phyloP scores from a whole-genome alignment of 2,113 vertebrate species.

The Cololabis saira region DNA sequence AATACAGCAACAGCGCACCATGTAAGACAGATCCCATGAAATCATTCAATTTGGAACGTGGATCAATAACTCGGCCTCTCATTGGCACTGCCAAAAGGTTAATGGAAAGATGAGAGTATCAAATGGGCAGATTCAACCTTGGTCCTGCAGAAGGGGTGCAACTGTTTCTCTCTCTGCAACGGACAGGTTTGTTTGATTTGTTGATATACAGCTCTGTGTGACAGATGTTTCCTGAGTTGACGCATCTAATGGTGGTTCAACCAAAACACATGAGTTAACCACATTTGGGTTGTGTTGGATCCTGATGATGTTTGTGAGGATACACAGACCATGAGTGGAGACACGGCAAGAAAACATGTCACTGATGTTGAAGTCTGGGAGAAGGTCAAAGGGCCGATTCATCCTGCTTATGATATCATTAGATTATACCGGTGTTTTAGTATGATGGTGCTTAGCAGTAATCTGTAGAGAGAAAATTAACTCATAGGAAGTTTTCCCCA shows the following conservation, averaged over 20 bases:
- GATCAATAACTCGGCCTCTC: too few relatives aligned
- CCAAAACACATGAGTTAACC: constrained; percentile 15
- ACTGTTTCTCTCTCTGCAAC: too few relatives aligned
- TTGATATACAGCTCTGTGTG: constrained; percentile 6
- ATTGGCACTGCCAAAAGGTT: background rate
- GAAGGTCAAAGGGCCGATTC: background rate
- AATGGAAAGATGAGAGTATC: constrained; percentile 11
- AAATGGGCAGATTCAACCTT: background rate
- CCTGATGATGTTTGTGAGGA: background rate
- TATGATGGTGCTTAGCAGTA: background rate
- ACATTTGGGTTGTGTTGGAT: constrained; percentile 21
- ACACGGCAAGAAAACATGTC: background rate
- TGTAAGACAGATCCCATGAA: too few relatives aligned
- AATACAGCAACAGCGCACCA: too few relatives aligned
- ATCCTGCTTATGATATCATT: background rate
- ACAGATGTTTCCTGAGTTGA: constrained; percentile 28
- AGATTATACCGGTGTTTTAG: background rate
- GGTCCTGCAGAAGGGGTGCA: background rate
- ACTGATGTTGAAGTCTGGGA: background rate
- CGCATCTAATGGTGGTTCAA: constrained; percentile 14
- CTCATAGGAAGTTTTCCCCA: background rate
- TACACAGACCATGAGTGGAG: background rate
- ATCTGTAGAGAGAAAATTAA: background rate
- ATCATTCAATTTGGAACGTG: too few relatives aligned
- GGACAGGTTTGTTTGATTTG: constrained; percentile 25